Evolutionary conservation across 2,797 vertebrate species (phyloP), one percentile per base, ranked within the genome.

Genomic region (Threskiornis aethiopicus): DNA sequence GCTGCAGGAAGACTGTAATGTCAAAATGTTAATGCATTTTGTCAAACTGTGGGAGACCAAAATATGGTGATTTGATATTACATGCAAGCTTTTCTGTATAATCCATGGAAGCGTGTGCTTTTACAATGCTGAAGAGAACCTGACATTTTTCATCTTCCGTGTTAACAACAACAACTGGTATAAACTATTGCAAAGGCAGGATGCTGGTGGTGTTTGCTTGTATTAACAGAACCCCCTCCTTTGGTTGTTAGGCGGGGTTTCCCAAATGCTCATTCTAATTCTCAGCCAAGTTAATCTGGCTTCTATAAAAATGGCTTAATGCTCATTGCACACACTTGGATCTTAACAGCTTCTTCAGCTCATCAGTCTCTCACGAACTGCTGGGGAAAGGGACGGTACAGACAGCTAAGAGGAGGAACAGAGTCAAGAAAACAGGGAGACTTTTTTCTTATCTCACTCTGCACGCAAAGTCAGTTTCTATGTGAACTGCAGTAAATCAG

Each of bases 131-230:
- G 61, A 62, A 25, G 28, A 70, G 51, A 83, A 51, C 12, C 39
- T 72, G 52, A 31, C 5, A 1, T 49, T 84, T 72, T 76, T 70
- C 11, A 31, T 77, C n/a, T 80, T 89, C 35, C 15, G 1, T 0
- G 0, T 69, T 62, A 46, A 54, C 12, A 0, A 29, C 12, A 0
- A 29, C 62, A 35, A 29, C 13, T 55, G 33, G 4, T 46, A 16
- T 52, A 69, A 92, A 29, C 17, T 66, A 26, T 14, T 44, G 25
- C 39, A 37, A 47, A 82, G 71, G 49, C 47, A 81, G 73, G 44
- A 24, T 71, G 57, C 61, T 81, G 41, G 37, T 46, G 58, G 18
- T 21, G 55, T 44, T 80, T 70, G 41, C n/a, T 81, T 86, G 16
- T 49, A 5, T 57, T 83, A 64, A 9, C 49, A 90, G 76, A 89